Conservation (phyloP, 2,888 invertebrate genomes). For the Heliconius cydno region DNA sequence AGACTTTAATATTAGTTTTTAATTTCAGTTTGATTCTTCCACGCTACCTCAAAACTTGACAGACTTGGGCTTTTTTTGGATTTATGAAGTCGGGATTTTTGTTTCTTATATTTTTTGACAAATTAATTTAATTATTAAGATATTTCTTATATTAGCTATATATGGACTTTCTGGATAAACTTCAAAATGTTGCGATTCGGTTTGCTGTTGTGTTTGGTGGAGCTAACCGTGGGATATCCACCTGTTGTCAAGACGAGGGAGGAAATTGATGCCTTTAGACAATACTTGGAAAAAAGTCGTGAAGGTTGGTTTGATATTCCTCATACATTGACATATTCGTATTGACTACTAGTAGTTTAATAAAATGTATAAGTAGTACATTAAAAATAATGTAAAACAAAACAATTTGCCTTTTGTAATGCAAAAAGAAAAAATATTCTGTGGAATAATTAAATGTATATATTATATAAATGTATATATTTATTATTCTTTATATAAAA, state of each 20-base stretch:
- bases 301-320: constrained; percentile 38
- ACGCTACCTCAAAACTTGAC: not conserved
- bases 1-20: no score
- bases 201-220: constrained; percentile 54
- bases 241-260: constrained; percentile 60
- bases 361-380: no score
- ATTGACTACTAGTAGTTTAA: no score
- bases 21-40: no score
- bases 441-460: no score
- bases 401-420: no score
- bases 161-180: not conserved
- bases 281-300: constrained; percentile 60
- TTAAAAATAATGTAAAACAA: no score
- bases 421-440: no score
- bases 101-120: not conserved
- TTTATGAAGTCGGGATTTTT: not conserved
- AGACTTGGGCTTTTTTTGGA: no score
- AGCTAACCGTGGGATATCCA: constrained; percentile 58
- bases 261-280: constrained; percentile 65
- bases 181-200: constrained; percentile 58
- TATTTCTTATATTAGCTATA: constrained; percentile 5
- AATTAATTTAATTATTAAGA: constrained; percentile 19
- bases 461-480: no score
- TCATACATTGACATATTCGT: no score
- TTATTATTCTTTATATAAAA: no score